These are phyloP conservation scores for Loripinus fragilis DNA, from an alignment of 2,888 invertebrate genomes.

Conservation along the genomic window DNA sequence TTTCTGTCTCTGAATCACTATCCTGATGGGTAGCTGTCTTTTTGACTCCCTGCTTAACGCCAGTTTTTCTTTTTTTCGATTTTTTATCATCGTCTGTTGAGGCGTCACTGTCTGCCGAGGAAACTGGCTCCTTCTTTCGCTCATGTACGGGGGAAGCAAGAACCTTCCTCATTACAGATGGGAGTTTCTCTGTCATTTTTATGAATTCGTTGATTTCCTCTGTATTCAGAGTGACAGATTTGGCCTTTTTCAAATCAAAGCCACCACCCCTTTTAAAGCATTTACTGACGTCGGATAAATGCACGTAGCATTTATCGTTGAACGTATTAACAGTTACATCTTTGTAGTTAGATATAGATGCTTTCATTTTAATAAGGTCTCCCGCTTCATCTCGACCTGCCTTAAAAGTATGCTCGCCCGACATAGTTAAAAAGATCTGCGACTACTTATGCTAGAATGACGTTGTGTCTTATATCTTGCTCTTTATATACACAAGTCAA, in stretches of 20 bases:
- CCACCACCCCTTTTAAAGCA: background rate
- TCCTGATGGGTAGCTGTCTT: background rate
- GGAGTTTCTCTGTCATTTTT: background rate
- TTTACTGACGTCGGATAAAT: slow-evolving; percentile 8
- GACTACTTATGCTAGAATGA: background rate
- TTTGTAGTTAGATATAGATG: background rate
- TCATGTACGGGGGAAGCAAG: background rate
- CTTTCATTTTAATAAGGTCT: background rate
- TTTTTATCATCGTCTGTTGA: background rate
- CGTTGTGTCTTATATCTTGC: background rate
- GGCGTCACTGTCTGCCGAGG: background rate
- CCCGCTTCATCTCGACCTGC: background rate
- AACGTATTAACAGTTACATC: background rate
- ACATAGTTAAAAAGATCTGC: slow-evolving; percentile 4
- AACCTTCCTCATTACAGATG: background rate
- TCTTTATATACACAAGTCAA: background rate
- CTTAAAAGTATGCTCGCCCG: background rate
- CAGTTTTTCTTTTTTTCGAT: too few relatives aligned
- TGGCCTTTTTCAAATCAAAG: background rate
- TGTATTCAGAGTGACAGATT: slow-evolving; percentile 5
- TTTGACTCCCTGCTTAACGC: too few relatives aligned
- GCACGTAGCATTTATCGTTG: background rate
- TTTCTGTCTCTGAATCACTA: background rate
- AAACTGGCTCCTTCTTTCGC: background rate
- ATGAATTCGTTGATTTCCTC: background rate